phyloP scores from a whole-genome alignment of 2,888 invertebrate species.

The Dinocampus coccinellae region DNA sequence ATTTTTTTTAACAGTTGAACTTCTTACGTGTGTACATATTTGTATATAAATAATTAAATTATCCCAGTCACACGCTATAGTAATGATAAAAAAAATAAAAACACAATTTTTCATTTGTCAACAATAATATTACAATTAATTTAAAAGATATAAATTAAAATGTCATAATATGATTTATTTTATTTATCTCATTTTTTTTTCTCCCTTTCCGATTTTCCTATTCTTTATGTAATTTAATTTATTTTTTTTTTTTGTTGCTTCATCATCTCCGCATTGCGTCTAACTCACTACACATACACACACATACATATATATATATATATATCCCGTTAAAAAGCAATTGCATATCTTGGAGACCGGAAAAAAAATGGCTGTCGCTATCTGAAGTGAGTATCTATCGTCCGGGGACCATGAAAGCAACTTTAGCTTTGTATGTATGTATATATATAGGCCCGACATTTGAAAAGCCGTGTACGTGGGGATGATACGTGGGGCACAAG shows the following conservation, averaged over 20 bases:
- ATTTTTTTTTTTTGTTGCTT: not conserved
- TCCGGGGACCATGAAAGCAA: slow-evolving; percentile 20
- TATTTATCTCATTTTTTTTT: not conserved
- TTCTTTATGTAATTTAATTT: too few relatives aligned
- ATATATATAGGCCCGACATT: not conserved
- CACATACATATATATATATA: not conserved
- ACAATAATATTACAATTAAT: not conserved
- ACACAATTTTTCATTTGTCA: slow-evolving; percentile 3
- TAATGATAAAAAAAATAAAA: too few relatives aligned
- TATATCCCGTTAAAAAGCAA: slow-evolving; percentile 57
- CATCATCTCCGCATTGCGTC: not conserved
- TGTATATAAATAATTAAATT: too few relatives aligned
- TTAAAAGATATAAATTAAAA: not conserved
- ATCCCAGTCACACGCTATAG: too few relatives aligned
- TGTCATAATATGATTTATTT: not conserved
- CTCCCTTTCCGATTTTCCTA: not conserved
- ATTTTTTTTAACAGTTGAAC: too few relatives aligned
- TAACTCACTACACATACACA: not conserved
- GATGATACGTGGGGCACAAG: slow-evolving; percentile 35
- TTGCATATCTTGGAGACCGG: slow-evolving; percentile 48
- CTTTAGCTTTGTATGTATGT: not conserved
- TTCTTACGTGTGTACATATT: too few relatives aligned
- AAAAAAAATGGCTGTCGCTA: slow-evolving; percentile 52
- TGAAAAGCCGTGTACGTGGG: slow-evolving; percentile 35
- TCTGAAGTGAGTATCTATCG: slow-evolving; percentile 51